Evolutionary conservation across 2,113 vertebrate species (phyloP).

Genomic region (Hemichromis elongatus): DNA sequence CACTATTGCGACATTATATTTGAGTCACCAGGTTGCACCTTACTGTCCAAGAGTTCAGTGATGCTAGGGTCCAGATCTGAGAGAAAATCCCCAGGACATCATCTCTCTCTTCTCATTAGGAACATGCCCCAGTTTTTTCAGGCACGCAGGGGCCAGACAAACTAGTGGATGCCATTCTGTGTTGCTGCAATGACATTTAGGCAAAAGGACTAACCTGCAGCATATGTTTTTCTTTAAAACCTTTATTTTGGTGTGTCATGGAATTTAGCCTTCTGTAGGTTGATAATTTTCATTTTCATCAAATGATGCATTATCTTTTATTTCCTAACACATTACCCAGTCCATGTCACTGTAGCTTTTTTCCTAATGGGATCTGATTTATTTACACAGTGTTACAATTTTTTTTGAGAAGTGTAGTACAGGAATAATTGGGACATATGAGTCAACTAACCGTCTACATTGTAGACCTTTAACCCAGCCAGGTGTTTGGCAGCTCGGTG

Average conservation of each 20-base stretch:
- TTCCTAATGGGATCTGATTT: rapidly evolving
- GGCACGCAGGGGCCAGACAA: not conserved
- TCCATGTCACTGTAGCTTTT: not conserved
- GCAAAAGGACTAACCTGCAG: not conserved
- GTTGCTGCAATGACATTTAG: not conserved
- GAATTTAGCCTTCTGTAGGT: not conserved
- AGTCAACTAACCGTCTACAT: constrained; percentile 84
- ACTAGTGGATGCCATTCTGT: not conserved
- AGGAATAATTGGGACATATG: not conserved
- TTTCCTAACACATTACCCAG: not conserved
- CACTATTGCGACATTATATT: not conserved
- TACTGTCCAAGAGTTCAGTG: not conserved
- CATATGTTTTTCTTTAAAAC: not conserved
- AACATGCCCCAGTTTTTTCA: not conserved
- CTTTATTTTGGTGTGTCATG: not conserved
- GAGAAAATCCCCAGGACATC: not conserved
- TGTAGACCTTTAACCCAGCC: constrained; percentile 92
- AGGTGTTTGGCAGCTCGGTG: constrained; percentile 86
- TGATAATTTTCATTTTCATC: not conserved
- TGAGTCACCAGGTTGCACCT: not conserved
- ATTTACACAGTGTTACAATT: not conserved
- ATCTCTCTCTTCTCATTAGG: not conserved
- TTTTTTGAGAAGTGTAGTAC: not conserved
- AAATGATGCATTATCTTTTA: not conserved
- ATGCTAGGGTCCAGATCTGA: not conserved